Base-by-base conservation (phyloP, 2,113 vertebrate genomes). In the Microcebus tavaratra region DNA sequence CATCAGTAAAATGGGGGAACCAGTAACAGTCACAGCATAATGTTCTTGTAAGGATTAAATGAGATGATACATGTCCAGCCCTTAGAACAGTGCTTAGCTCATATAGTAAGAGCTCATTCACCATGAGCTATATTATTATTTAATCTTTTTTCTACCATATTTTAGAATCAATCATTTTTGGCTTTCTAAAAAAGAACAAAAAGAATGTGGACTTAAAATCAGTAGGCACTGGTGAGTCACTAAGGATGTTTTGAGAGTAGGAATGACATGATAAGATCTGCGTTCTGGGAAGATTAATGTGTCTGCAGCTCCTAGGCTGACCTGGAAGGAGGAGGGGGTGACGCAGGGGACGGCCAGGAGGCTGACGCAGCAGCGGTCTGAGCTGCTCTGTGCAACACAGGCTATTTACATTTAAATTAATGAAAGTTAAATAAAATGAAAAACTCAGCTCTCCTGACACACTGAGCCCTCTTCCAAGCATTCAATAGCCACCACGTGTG, bases 141-240 rank as follows among this genome's bases (percentile, higher is more conserved):
- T 92, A 27, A 70, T 91, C 76, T 88, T 95, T 89, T 88, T 82
- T 88, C 59, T 50, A 45, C 92, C 55, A 17, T 61, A 72, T 85
- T 85, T 96, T 78, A 82, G 57, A 75, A 81, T 88, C 92, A 65
- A 72, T 88, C 42, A 72, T 85, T 82, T 95, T 95, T 65, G 45
- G 90, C 67, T 90, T 88, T 88, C 50, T 67, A 80, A 90, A 95
- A 96, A 93, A 92, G 93, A 94, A 90, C 85, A 88, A 85, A 95
- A 91, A 84, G 90, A 96, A 67, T 89, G 88, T 20, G 78, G 45
- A 39, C 70, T 96, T 94, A n/a, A 76, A 70, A 20, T 90, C 87
- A 34, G 78, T 73, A 79, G 91, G 92, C 78, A 59, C 29, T 27
- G 57, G 84, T 97, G 97, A 96, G 95, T 97, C 96, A 96, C 85